A percentile compares a stretch with the other conserved stretches of the same genome.
These are phyloP conservation scores for Neotoma lepida DNA, from an alignment of 2,113 vertebrate species.

Conservation along the genomic window DNA sequence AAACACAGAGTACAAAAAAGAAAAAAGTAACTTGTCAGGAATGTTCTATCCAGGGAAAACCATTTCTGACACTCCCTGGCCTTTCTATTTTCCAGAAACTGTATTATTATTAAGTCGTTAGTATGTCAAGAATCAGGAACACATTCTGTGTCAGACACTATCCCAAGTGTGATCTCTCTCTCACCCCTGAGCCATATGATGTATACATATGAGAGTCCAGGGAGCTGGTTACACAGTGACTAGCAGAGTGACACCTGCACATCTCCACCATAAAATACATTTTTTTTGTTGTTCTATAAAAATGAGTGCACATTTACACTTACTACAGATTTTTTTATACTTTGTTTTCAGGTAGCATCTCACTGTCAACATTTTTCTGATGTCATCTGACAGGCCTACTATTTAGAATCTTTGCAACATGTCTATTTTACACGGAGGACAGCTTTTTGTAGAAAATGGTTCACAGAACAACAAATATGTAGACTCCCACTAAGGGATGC, in stretches of 20 bases:
- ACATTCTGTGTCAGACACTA: neutral
- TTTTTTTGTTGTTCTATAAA: neutral
- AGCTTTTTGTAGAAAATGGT: neutral
- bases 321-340: neutral
- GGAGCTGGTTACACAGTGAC: neutral
- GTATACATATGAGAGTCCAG: neutral
- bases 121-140: neutral
- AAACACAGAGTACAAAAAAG: neutral
- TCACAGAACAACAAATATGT: neutral
- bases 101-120: neutral
- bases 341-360: neutral
- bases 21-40: neutral
- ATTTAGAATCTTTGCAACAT: slow-evolving; percentile 23
- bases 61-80: neutral
- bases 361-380: slow-evolving; percentile 20
- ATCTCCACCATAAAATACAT: neutral
- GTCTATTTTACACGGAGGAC: neutral
- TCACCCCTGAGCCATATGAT: neutral
- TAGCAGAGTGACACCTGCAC: neutral
- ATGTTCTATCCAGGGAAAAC: neutral
- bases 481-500: neutral
- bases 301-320: neutral
- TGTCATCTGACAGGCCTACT: neutral
- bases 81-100: neutral
- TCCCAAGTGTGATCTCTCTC: neutral